Conservation (phyloP, 2,113 vertebrate genomes). For the Choloepus hoffmanni region DNA sequence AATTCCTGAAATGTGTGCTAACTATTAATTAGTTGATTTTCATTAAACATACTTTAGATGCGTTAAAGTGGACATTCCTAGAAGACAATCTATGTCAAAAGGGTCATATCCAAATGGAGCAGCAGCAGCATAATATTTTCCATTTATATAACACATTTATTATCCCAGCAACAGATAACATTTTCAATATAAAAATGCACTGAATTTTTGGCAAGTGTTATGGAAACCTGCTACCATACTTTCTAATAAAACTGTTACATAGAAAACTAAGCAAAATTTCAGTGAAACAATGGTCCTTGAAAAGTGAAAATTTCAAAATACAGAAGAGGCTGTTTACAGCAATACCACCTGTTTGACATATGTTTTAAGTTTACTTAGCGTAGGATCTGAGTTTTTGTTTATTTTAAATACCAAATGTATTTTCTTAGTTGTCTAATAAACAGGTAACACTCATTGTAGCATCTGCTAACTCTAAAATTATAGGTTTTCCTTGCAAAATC, state of each 20-base stretch:
- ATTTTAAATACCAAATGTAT: background rate
- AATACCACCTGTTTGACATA: background rate
- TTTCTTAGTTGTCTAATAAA: background rate
- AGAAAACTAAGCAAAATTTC: slow-evolving; percentile 16
- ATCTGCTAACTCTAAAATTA: background rate
- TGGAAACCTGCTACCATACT: background rate
- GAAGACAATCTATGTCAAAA: background rate
- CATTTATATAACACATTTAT: background rate
- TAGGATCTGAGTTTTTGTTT: background rate
- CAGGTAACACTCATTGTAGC: background rate
- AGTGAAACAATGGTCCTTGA: slow-evolving; percentile 5
- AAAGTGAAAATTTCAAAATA: slow-evolving; percentile 39
- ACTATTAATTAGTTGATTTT: slow-evolving; percentile 26
- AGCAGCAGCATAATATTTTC: background rate
- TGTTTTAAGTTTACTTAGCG: background rate
- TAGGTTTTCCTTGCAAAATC: background rate
- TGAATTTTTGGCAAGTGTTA: background rate
- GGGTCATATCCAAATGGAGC: background rate
- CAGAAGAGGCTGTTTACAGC: background rate
- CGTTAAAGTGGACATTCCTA: background rate
- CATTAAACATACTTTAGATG: background rate
- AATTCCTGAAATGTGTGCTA: slow-evolving; percentile 32
- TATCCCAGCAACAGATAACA: background rate
- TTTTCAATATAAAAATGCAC: background rate
- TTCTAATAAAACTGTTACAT: background rate